Evolutionary conservation across 2,113 vertebrate genomes (phyloP), one percentile per base, ranked within the genome.

Genomic region (Uria aalge): DNA sequence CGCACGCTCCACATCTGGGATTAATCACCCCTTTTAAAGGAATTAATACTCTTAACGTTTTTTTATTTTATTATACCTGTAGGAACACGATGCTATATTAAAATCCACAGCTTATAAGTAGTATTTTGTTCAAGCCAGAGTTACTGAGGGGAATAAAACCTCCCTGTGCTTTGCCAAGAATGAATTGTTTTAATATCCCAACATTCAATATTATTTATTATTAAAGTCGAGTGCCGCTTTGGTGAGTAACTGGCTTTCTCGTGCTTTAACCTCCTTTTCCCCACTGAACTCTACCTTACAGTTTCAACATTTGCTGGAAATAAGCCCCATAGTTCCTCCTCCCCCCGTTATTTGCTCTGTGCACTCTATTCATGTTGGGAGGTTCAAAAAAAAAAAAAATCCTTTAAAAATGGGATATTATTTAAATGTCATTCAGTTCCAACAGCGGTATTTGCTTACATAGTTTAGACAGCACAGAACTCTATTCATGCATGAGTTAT

Each of bases 161-260:
- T 97, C 98, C 96, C 97, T 75, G 96, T 59, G 93, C 95, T 91
- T 97, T 97, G 97, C 98, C 83, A 98, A 98, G 98, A 97, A 98
- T 94, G 87, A 98, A 98, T 98, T 98, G 98, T 98, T 98, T 98
- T 98, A 98, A 98, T 98, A 98, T 98, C 98, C 96, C 96, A 97
- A 91, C 98, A 97, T 98, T 98, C 98, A 96, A 97, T 97, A 97
- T 98, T 98, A 98, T 98, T 98, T 98, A 98, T 98, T 98, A 98
- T 98, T 98, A 96, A 98, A 98, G 97, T 97, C 47, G 47, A 97
- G 97, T 10, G 15, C 80, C 55, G 97, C 97, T 98, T 98, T 97
- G 95, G 95, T 96, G 97, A 98, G 94, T 88, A 97, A 97, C 97
- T 66, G 93, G 67, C 90, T 97, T 97, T 93, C 94, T 94, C 32